These are phyloP conservation scores for Sebastes itinus DNA, from an alignment of 2,797 vertebrate species.

Conservation along the genomic window DNA sequence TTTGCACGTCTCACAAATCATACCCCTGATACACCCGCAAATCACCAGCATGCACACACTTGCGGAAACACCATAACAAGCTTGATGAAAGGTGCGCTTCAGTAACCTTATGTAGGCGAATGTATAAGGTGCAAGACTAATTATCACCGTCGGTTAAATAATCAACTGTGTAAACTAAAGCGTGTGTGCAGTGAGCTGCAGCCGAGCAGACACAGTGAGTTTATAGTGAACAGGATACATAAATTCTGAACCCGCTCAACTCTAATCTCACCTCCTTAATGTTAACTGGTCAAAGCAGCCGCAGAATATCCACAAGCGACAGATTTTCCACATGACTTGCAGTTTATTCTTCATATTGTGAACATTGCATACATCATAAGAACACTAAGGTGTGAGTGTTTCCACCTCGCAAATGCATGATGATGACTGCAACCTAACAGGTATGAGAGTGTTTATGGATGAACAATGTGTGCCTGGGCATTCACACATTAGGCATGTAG, in stretches of 20 bases:
- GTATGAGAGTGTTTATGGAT: slow-evolving; percentile 22
- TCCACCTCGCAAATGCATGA: not conserved
- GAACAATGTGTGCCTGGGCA: not conserved
- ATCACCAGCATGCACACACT: slow-evolving; percentile 32
- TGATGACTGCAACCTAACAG: not conserved
- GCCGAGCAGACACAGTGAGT: slow-evolving; percentile 32
- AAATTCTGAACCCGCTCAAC: slow-evolving; percentile 50
- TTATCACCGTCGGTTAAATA: slow-evolving; percentile 59
- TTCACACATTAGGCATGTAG: not conserved
- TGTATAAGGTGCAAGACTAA: slow-evolving; percentile 59
- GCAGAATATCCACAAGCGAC: slow-evolving; percentile 3
- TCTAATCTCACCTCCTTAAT: slow-evolving; percentile 45
- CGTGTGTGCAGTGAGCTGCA: slow-evolving; percentile 5
- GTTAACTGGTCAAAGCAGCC: slow-evolving; percentile 19
- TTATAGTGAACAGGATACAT: slow-evolving; percentile 53
- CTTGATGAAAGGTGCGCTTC: slow-evolving; percentile 49
- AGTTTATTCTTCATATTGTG: slow-evolving; percentile 29
- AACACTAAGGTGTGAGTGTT: slow-evolving; percentile 17
- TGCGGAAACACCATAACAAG: slow-evolving; percentile 1
- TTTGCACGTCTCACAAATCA: not conserved
- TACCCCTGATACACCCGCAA: not conserved
- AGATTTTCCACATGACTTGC: slow-evolving; percentile 38
- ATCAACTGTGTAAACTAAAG: slow-evolving; percentile 58
- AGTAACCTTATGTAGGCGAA: slow-evolving; percentile 45
- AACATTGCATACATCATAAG: slow-evolving; percentile 2